Conservation (phyloP, 2,113 vertebrate species). For the Vombatus ursinus region DNA sequence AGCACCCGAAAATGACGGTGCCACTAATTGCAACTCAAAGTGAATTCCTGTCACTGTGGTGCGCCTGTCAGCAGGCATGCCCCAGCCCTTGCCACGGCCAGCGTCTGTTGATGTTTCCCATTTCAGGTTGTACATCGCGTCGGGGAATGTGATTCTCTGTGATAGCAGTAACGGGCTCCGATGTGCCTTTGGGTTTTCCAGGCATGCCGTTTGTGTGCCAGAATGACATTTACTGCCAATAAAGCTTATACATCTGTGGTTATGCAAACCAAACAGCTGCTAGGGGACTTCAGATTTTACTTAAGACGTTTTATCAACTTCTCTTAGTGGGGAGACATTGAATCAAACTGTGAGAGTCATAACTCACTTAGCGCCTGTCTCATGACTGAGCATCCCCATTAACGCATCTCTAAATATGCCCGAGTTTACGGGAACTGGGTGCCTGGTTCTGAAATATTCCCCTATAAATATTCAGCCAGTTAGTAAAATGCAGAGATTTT, state of each 20-base stretch:
- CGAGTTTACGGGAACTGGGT: slow-evolving; percentile 49
- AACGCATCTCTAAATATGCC: slow-evolving; percentile 49
- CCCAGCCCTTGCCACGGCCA: slow-evolving; percentile 67
- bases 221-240: slow-evolving; percentile 80
- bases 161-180: slow-evolving; percentile 48
- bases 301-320: slow-evolving; percentile 60
- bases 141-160: slow-evolving; percentile 66
- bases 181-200: slow-evolving; percentile 71
- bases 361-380: slow-evolving; percentile 28
- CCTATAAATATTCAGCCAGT: slow-evolving; percentile 63
- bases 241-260: slow-evolving; percentile 75
- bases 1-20: slow-evolving; percentile 90
- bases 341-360: not conserved
- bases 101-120: slow-evolving; percentile 75
- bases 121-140: slow-evolving; percentile 76
- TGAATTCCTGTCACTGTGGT: slow-evolving; percentile 86
- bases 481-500: slow-evolving; percentile 74
- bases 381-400: slow-evolving; percentile 25
- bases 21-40: slow-evolving; percentile 92
- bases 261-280: slow-evolving; percentile 78
- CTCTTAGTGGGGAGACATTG: not conserved
- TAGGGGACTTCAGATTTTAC: slow-evolving; percentile 43
- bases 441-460: slow-evolving; percentile 71
- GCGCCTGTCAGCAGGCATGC: slow-evolving; percentile 82
- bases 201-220: slow-evolving; percentile 4